phyloP scores from a whole-genome alignment of 2,113 vertebrate genomes.

The Ptyas mucosa region DNA sequence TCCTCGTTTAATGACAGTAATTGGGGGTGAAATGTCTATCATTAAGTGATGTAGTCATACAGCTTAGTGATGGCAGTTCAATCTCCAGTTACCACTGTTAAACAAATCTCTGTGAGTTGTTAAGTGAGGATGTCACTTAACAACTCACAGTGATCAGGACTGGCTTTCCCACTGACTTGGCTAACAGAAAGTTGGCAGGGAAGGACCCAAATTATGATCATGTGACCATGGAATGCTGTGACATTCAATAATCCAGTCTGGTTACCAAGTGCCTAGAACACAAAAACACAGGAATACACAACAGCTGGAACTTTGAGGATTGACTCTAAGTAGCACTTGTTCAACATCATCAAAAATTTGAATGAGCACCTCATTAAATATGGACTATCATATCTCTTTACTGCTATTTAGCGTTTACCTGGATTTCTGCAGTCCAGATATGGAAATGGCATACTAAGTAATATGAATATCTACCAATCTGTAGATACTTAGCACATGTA shows the following conservation, averaged over 20 bases:
- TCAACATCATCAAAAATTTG: neutral
- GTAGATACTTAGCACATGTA: neutral
- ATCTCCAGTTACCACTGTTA: neutral
- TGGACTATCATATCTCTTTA: neutral
- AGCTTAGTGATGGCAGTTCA: neutral
- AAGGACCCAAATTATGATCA: neutral
- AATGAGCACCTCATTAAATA: neutral
- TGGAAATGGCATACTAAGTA: neutral
- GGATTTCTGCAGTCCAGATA: neutral
- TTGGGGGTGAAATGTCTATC: neutral
- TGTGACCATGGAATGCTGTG: neutral
- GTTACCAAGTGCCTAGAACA: neutral
- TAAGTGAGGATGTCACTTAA: neutral
- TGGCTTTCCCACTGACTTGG: neutral
- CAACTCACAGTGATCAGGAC: neutral
- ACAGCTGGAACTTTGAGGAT: neutral
- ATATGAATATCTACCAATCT: neutral
- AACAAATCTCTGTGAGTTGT: neutral
- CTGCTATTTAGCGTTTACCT: neutral
- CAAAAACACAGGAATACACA: neutral
- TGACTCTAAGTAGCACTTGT: neutral
- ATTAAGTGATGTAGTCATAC: neutral
- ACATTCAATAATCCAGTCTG: neutral
- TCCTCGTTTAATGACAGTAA: neutral
- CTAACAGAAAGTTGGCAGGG: neutral